These are phyloP conservation scores for Caenorhabditis panamensis DNA, from an alignment of 2,888 invertebrate species.

Conservation along the genomic window DNA sequence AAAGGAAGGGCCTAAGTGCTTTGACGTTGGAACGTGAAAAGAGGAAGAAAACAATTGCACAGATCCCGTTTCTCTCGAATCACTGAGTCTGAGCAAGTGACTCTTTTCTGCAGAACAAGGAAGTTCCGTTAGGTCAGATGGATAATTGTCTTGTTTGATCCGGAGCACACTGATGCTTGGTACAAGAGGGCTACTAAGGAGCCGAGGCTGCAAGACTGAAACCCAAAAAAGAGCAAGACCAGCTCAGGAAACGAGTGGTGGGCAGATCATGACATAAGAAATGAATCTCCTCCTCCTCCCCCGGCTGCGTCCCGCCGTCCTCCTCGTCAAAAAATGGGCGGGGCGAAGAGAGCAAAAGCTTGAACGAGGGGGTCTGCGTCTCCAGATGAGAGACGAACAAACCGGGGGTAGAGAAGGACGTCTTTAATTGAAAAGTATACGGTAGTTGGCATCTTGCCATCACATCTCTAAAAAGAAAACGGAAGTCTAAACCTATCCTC, in stretches of 20 bases:
- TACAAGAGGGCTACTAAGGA: too few relatives aligned
- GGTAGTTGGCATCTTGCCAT: slow-evolving; percentile 13
- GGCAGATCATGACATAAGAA: slow-evolving; percentile 39
- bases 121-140: not conserved
- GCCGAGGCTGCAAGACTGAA: not conserved
- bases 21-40: slow-evolving; percentile 21
- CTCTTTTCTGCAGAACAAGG: not conserved
- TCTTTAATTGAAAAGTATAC: slow-evolving; percentile 51
- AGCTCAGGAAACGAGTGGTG: slow-evolving; percentile 1
- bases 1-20: slow-evolving; percentile 37
- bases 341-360: slow-evolving; percentile 53
- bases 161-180: too few relatives aligned
- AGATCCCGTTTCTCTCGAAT: slow-evolving; percentile 17
- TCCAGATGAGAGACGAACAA: not conserved
- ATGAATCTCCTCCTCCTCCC: slow-evolving; percentile 44
- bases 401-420: not conserved
- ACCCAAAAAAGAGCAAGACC: not conserved
- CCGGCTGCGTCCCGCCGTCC: slow-evolving; percentile 22
- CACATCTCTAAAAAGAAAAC: not conserved
- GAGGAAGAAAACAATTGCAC: slow-evolving; percentile 15
- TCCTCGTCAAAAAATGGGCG: slow-evolving; percentile 53
- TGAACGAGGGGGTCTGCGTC: slow-evolving; percentile 51
- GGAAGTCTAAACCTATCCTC: not conserved
- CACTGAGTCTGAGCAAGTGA: not conserved
- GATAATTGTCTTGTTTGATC: not conserved